A percentile compares a stretch with the other conserved stretches of the same genome.
Evolutionary conservation across 2,888 invertebrate genomes (phyloP).

Genomic region (Tachina grossa): DNA sequence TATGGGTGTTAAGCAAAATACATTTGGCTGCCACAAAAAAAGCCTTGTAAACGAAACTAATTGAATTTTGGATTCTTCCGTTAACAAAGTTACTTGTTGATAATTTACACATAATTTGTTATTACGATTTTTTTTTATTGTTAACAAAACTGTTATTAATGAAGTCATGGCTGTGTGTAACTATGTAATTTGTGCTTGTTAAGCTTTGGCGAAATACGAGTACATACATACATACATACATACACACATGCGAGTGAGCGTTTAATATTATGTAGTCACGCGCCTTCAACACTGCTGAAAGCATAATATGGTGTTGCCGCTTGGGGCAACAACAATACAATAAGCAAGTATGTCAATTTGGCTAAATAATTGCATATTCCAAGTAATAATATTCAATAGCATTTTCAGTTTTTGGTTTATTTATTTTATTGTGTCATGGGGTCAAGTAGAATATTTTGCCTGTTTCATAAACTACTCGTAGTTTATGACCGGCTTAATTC

Average conservation of each 20-base stretch:
- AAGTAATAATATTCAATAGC: not conserved
- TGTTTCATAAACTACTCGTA: not conserved
- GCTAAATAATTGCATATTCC: not conserved
- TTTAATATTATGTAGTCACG: constrained; percentile 15
- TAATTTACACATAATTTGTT: constrained; percentile 41
- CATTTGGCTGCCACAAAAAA: constrained; percentile 3
- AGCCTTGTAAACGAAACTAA: constrained; percentile 42
- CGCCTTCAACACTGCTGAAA: constrained; percentile 39
- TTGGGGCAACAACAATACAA: not conserved
- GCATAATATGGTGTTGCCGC: constrained; percentile 22
- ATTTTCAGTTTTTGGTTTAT: not conserved
- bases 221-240: not conserved
- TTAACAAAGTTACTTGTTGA: constrained; percentile 38
- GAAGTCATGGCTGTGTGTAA: constrained; percentile 56
- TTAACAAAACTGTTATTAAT: constrained; percentile 48
- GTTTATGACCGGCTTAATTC: not conserved
- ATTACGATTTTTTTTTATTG: not conserved
- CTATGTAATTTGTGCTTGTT: constrained; percentile 30
- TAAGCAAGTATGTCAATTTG: constrained; percentile 15
- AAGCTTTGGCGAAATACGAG: not conserved
- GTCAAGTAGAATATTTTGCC: constrained; percentile 14
- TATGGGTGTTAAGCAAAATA: constrained; percentile 8
- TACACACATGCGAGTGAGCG: not conserved
- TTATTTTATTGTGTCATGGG: constrained; percentile 15
- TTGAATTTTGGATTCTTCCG: constrained; percentile 52